phyloP scores from a whole-genome alignment of 2,797 vertebrate species.

The Diplodus sargus region DNA sequence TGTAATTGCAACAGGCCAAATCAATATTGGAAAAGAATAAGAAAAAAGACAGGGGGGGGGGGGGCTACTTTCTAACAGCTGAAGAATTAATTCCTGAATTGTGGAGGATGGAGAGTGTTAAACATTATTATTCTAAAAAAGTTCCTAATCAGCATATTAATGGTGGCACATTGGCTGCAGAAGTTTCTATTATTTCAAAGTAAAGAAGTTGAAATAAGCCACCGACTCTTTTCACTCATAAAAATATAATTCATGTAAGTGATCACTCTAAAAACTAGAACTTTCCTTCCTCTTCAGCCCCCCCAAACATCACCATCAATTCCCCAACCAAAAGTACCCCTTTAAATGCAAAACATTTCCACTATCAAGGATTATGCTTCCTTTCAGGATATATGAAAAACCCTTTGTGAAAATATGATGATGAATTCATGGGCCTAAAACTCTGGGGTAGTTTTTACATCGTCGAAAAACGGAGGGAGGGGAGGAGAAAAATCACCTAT shows the following conservation, averaged over 20 bases:
- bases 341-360: slow-evolving; percentile 89
- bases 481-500: slow-evolving; percentile 86
- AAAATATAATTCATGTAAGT: slow-evolving; percentile 85
- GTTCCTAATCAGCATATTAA: slow-evolving; percentile 86
- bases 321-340: slow-evolving; percentile 80
- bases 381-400: slow-evolving; percentile 82
- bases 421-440: slow-evolving; percentile 85
- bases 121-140: slow-evolving; percentile 79
- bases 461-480: slow-evolving; percentile 68
- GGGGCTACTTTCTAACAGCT: slow-evolving; percentile 57
- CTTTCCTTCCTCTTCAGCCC: slow-evolving; percentile 69
- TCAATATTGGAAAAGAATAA: slow-evolving; percentile 69
- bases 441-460: slow-evolving; percentile 83
- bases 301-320: slow-evolving; percentile 75
- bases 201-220: slow-evolving; percentile 79
- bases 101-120: slow-evolving; percentile 62
- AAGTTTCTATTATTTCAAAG: slow-evolving; percentile 77
- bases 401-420: slow-evolving; percentile 86
- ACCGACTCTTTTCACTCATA: slow-evolving; percentile 75
- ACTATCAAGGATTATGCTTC: slow-evolving; percentile 86
- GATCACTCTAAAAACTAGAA: slow-evolving; percentile 81
- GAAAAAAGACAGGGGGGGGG: background rate
- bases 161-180: slow-evolving; percentile 69
- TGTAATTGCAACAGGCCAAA: slow-evolving; percentile 71
- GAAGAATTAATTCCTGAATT: slow-evolving; percentile 75